Conservation (phyloP, 37 sponge, comb jelly and placozoan genomes). For the Bolinopsis microptera region DNA sequence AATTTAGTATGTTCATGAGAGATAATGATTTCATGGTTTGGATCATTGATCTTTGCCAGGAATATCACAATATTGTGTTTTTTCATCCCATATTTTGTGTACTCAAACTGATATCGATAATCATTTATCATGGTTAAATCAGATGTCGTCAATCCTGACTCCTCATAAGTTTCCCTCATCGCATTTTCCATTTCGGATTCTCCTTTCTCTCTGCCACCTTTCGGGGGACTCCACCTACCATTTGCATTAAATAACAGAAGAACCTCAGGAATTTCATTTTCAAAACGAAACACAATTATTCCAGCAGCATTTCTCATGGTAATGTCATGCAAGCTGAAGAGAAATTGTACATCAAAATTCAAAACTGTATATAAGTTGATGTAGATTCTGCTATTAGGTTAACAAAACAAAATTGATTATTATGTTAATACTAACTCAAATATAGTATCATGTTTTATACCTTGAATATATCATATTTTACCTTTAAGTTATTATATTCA, state of each 20-base stretch:
- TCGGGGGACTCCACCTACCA: conserved; percentile 54
- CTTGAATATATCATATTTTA: too few relatives aligned
- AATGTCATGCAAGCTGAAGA: neutral
- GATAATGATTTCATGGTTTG: neutral
- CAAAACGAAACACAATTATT: neutral
- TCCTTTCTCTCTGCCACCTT: conserved; percentile 9
- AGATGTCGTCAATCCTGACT: neutral
- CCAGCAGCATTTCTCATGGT: conserved; percentile 56
- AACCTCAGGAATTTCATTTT: neutral
- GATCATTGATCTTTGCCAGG: conserved; percentile 8
- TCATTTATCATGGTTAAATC: neutral
- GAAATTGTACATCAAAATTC: too few relatives aligned
- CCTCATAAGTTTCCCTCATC: conserved; percentile 11
- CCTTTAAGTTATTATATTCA: too few relatives aligned
- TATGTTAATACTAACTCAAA: too few relatives aligned
- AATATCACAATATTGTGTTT: conserved; percentile 41
- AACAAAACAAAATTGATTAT: too few relatives aligned
- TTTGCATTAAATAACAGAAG: neutral
- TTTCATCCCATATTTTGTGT: neutral
- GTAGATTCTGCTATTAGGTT: too few relatives aligned
- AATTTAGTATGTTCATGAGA: conserved; percentile 18
- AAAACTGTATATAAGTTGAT: too few relatives aligned
- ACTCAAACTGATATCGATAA: neutral
- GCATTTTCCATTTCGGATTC: conserved; percentile 11
- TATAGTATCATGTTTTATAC: too few relatives aligned